Percentiles rank a stretch among this genome's conserved stretches.
Conservation (phyloP, 2,888 invertebrate species). For the Stomorhina lunata region DNA sequence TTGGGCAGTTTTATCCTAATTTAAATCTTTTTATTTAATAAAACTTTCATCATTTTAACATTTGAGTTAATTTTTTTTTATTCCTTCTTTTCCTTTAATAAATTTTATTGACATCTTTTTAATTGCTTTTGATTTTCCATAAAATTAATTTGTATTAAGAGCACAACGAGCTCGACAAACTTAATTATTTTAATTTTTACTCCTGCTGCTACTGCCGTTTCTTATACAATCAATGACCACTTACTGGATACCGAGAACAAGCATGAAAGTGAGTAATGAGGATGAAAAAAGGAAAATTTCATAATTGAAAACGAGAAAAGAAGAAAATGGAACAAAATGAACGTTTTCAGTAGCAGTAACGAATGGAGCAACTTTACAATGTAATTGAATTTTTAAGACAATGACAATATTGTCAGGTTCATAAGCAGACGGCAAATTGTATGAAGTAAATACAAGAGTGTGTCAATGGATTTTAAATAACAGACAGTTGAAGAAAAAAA, state of each 20-base stretch:
- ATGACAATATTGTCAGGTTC: constrained; percentile 54
- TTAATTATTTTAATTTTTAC: constrained; percentile 40
- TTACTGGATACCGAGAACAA: constrained; percentile 3
- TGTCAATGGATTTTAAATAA: constrained; percentile 52
- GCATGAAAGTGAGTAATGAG: not conserved
- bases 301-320: constrained; percentile 46
- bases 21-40: too few species aligned
- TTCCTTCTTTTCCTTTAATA: not conserved
- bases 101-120: not conserved
- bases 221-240: constrained; percentile 19
- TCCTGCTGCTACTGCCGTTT: not conserved
- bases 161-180: not conserved
- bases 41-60: too few species aligned
- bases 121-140: constrained; percentile 23
- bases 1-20: too few species aligned
- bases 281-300: constrained; percentile 7
- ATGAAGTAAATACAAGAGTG: not conserved
- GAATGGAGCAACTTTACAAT: constrained; percentile 44
- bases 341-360: not conserved
- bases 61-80: too few species aligned
- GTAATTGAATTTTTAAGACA: constrained; percentile 62
- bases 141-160: not conserved
- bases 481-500: too few species aligned
- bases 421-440: constrained; percentile 3
- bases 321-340: not conserved